Base-by-base conservation (phyloP, 1,140 invertebrate genomes). In the Leucophenga varia region DNA sequence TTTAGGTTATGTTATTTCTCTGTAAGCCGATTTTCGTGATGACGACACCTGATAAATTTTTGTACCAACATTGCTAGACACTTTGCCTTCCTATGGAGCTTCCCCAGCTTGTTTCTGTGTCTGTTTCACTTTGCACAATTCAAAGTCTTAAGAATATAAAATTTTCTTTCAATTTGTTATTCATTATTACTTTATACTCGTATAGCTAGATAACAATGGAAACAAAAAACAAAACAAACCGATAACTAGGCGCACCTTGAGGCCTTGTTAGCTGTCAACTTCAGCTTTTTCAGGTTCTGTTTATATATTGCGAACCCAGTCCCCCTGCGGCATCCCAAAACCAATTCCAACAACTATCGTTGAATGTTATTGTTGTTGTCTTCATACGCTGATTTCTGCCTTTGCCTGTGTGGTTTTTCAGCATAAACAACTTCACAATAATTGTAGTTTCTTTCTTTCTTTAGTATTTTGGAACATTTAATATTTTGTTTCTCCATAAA, bases 1-100 rank as follows among this genome's bases (percentile, higher is more conserved):
- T 28, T 28, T 28, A 36, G 13, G 34, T 44, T 47, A 44, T 10
- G 28, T 38, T 52, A 19, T 32, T 18, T 7, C 22, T 48, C 30
- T 10, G 35, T 32, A 36, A 42, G 32, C 12, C 25, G 25, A 28
- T 51, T 12, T 47, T 58, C 36, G 36, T 43, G 52, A 37, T 60
- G 56, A 64, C 49, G 43, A 49, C 54, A 64, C 61, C 61, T 65
- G 61, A 65, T 65, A 55, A 65, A 53, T 58, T 55, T 65, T 65
- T 65, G 61, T 65, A 65, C 61, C 61, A 65, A 67, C 61, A 42
- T 64, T 65, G 55, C 44, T 57, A 45, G 43, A 39, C 12, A 7
- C 6, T 28, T 7, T 12, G 6, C 6, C 12, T 12, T 28, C 6
- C 25, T 28, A 44, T 54, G 41, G 55, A 54, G 43, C 20, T n/a